Evolutionary conservation across 92 coral and sea anemone genomes (phyloP).

Genomic region (Galaxea fascicularis): DNA sequence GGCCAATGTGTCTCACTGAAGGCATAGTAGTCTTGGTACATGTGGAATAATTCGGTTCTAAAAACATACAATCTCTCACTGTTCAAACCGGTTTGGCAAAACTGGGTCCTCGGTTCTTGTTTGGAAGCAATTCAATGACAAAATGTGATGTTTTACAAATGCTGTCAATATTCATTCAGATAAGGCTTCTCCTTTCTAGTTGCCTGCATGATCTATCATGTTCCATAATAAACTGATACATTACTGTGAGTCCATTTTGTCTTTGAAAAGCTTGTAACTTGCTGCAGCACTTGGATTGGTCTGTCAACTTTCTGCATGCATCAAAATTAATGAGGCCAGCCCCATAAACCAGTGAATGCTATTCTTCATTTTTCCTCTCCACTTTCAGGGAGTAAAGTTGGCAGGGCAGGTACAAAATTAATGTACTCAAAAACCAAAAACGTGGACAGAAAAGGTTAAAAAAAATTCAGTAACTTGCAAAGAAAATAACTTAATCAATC

Average conservation of each 20-base stretch:
- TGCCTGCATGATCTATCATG: no score
- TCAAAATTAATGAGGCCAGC: slow-evolving; percentile 47
- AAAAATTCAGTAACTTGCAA: no score
- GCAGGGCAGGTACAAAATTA: no score
- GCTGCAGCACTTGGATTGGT: slow-evolving; percentile 7
- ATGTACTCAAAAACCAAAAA: no score
- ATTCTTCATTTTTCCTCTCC: background rate
- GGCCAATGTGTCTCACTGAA: background rate
- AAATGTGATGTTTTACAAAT: background rate
- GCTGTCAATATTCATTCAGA: background rate
- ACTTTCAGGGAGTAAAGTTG: no score
- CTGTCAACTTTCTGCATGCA: background rate
- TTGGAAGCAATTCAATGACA: slow-evolving; percentile 2
- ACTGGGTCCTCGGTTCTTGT: background rate
- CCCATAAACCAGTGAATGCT: background rate
- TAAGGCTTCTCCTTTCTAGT: background rate
- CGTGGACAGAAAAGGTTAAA: no score
- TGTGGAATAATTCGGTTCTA: slow-evolving; percentile 23
- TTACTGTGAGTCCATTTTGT: background rate
- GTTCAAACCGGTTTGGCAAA: background rate
- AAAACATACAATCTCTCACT: slow-evolving; percentile 20
- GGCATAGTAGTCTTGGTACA: slow-evolving; percentile 6
- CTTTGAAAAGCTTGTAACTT: background rate
- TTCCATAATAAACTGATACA: background rate
- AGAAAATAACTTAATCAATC: no score